A percentile compares a stretch with the other conserved stretches of the same genome.
phyloP scores from a whole-genome alignment of 2,888 invertebrate species.

The Epirrhoe alternata region DNA sequence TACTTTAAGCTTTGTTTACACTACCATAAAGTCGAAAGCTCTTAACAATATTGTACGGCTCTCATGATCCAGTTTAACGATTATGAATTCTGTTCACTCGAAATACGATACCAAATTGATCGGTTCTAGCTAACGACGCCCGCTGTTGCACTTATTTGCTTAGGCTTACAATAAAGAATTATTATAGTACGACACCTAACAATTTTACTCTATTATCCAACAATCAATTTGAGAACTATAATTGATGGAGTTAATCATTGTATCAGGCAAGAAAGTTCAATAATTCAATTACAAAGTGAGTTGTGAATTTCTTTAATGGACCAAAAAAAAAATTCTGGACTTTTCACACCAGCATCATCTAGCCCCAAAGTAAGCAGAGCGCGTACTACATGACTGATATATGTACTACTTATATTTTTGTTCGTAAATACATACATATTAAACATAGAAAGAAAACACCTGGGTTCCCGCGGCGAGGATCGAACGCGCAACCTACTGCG shows the following conservation, averaged over 20 bases:
- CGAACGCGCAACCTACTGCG: too few species aligned
- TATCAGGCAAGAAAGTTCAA: constrained; percentile 5
- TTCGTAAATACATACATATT: too few species aligned
- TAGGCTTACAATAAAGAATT: constrained; percentile 1
- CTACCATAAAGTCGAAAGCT: constrained; percentile 10
- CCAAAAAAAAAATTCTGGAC: too few species aligned
- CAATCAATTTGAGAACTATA: constrained; percentile 16
- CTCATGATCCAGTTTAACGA: background rate
- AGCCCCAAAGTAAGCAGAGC: too few species aligned
- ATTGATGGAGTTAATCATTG: constrained; percentile 3
- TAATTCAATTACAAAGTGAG: constrained; percentile 4
- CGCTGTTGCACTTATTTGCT: constrained; percentile 20
- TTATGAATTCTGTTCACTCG: background rate
- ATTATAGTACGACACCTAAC: constrained; percentile 4
- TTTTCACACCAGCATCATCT: too few species aligned
- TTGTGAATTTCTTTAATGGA: background rate
- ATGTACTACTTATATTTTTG: too few species aligned
- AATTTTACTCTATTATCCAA: constrained; percentile 9
- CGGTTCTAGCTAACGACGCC: background rate
- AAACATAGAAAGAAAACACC: too few species aligned
- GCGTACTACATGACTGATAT: too few species aligned
- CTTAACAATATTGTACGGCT: background rate
- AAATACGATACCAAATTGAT: constrained; percentile 10
- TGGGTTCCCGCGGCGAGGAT: too few species aligned
- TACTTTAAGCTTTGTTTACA: background rate